Percentiles rank a stretch among this genome's conserved stretches.
phyloP scores from a whole-genome alignment of 2,113 vertebrate species.

The Lycocorax pyrrhopterus region DNA sequence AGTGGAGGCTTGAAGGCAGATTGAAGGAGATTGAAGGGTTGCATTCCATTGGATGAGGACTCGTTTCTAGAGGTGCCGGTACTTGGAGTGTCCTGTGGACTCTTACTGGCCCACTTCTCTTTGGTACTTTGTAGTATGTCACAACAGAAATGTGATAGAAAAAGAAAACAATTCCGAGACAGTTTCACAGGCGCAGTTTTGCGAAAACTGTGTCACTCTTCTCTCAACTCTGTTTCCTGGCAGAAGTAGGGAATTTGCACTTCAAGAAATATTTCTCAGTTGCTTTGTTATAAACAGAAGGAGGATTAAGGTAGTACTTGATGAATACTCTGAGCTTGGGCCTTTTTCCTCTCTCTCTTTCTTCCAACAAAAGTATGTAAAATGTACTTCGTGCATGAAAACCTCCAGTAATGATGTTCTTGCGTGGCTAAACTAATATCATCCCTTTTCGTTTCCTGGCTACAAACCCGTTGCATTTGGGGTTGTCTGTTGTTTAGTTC shows the following conservation, averaged over 20 bases:
- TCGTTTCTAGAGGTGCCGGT: not conserved
- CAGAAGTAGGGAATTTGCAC: not conserved
- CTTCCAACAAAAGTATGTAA: not conserved
- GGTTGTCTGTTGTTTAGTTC: not conserved
- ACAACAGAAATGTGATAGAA: not conserved
- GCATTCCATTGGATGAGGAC: not conserved
- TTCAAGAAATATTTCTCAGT: not conserved
- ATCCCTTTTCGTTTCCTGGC: not conserved
- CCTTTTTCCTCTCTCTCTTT: not conserved
- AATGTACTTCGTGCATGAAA: not conserved
- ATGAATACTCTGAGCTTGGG: not conserved
- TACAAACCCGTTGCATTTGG: not conserved
- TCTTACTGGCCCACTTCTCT: not conserved
- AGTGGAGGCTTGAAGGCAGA: not conserved
- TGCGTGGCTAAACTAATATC: not conserved
- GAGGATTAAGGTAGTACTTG: not conserved
- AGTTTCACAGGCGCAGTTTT: not conserved
- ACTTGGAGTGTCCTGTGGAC: not conserved
- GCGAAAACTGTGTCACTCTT: not conserved
- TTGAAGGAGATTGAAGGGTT: not conserved
- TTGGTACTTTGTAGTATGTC: not conserved
- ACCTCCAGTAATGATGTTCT: not conserved
- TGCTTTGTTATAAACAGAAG: not conserved
- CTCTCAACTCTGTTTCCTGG: not conserved
- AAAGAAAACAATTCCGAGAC: not conserved